Conservation (phyloP, 2,888 invertebrate genomes). For the Ormyrus rosae region DNA sequence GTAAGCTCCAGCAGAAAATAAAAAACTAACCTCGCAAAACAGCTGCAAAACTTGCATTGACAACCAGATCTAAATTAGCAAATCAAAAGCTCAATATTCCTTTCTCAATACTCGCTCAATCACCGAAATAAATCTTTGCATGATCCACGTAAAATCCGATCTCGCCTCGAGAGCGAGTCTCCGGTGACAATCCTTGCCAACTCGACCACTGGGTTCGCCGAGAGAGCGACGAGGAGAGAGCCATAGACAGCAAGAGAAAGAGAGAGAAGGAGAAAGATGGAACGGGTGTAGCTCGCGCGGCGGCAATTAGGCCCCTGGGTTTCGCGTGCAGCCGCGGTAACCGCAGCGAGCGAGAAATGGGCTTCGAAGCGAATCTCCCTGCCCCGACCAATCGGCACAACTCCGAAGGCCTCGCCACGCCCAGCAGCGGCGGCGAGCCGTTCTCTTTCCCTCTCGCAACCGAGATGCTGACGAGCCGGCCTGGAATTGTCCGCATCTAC, state of each 20-base stretch:
- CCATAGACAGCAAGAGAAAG: background rate
- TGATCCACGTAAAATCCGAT: no score
- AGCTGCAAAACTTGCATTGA: no score
- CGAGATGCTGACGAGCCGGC: constrained; percentile 15
- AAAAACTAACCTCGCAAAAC: no score
- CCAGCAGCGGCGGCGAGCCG: constrained; percentile 14
- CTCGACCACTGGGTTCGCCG: no score
- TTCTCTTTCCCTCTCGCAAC: constrained; percentile 31
- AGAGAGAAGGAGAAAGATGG: background rate
- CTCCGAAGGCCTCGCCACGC: constrained; percentile 40
- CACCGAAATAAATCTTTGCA: no score
- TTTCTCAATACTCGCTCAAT: no score
- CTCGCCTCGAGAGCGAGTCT: no score
- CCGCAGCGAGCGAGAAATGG: constrained; percentile 20
- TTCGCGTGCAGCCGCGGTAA: constrained; percentile 4
- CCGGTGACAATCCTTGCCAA: no score
- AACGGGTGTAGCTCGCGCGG: background rate
- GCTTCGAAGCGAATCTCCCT: constrained; percentile 39
- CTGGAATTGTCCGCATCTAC: constrained; percentile 34
- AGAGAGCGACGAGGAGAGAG: background rate
- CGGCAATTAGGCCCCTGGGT: constrained; percentile 11
- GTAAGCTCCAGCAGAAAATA: no score
- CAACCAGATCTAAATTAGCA: no score
- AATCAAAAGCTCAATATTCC: no score
- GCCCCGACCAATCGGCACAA: constrained; percentile 37